Base-by-base conservation (phyloP, 30 jellyfish, hydroid and myxozoan species). In the Aurelia sp. region DNA sequence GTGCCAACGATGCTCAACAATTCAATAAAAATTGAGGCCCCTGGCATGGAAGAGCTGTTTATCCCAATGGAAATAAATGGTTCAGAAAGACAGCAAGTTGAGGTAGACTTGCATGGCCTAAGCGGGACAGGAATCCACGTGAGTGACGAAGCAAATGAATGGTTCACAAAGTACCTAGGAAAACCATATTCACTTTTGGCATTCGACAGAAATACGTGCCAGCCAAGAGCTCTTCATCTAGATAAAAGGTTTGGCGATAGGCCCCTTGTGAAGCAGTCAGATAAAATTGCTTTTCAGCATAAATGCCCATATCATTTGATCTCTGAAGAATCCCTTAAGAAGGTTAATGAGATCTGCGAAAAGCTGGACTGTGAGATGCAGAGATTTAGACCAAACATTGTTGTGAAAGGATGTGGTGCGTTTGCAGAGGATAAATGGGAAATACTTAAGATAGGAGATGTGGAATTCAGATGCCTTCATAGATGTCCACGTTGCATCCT, bases 401-500 rank as follows among this genome's bases (percentile, higher is more conserved):
- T 77, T 1, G 68, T 86, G 4, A 35, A 59, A 11, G 96, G 96
- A 1, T 81, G 84, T 13, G 81, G 40, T 3, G 86, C 82, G 55
- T 86, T 86, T 76, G 86, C 80, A 15, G 96, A 86, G 71, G 96
- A 86, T 61, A 20, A 89, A 12, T 76, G 89, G 96, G 55, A 21
- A 17, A 50, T 17, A 13, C 33, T 86, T 9, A 86, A 64, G 59
- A 55, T 86, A 7, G 90, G 90, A 19, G 52, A 59, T 20, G 75
- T 73, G 3, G 86, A 31, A 16, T 86, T 86, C 63, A 51, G 96
- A 53, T 66, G 96, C 58, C 62, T 77, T 12, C 65, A 76, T 41
- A 70, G 65, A 58, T 86, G 96, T 33, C 90, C 90, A 23, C 68
- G 96, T 12, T 86, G 96, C 52, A 51, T 75, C 16, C 30, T 76